Evolutionary conservation across 2,797 vertebrate species (phyloP), one percentile per base, ranked within the genome.

Genomic region (Protosalanx chinensis): DNA sequence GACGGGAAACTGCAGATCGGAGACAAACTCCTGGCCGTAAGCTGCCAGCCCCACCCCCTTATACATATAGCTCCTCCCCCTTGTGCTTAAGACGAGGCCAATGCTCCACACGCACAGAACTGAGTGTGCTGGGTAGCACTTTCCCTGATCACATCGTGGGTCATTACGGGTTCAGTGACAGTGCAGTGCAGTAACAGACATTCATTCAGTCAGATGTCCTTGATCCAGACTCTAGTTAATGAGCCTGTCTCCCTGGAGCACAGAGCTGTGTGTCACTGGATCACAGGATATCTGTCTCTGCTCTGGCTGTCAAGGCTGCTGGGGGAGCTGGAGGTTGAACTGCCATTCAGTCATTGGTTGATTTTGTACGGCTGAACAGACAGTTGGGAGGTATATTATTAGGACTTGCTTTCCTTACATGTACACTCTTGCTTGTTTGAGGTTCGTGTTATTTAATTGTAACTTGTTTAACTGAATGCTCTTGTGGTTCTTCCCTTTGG

Each of bases 1-100:
- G 97, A 99, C 68, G 96, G 97, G 73, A 94, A 94, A 82, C 95
- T 99, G 70, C 97, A 98, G 87, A 98, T 97, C 69, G 97, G 97
- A 73, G 97, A 99, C 91, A 98, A 98, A 89, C 95, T 99, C 75
- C 85, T 98, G 78, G 96, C 96, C 75, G 97, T 99, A 87, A 94
- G 94, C 89, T 73, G 70, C 4, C 6, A 5, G 2, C 6, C 8
- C 60, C 23, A 41, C 61, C 2, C 27, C 5, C 46, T 16, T n/a
- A 53, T n/a, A 7, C 51, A 8, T 41, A 12, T 41, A 41, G 37
- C 8, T 2, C 3, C 58, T 10, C 49, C 10, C 23, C 15, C 5
- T 12, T 15, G 10, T 15, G 6, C 51, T 10, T 41, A 41, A 41
- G 37, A 41, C 37, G 2, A 41, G 37, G 37, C 37, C 37, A 12